Evolutionary conservation across 2,113 vertebrate species (phyloP).

Genomic region (Columba janthina): DNA sequence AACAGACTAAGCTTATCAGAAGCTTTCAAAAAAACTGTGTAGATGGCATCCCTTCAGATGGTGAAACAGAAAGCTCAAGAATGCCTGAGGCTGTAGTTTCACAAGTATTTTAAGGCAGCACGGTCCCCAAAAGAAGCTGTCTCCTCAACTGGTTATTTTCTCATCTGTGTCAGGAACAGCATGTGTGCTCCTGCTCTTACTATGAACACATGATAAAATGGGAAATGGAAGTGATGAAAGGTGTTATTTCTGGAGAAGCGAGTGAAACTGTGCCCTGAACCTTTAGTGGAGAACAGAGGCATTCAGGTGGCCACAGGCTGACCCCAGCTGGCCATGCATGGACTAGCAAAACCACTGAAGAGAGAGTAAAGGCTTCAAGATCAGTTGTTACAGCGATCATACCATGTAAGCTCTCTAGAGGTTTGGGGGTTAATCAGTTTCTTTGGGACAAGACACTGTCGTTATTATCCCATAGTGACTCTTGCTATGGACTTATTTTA

Average conservation of each 20-base stretch:
- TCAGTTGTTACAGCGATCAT: background rate
- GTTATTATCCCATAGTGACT: background rate
- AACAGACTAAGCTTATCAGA: background rate
- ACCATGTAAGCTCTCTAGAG: background rate
- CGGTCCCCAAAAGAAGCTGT: slow-evolving; percentile 18
- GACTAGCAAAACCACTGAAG: background rate
- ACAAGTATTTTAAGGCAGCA: slow-evolving; percentile 14
- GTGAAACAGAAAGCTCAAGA: slow-evolving; percentile 18
- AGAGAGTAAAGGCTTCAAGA: background rate
- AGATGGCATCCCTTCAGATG: slow-evolving; percentile 51
- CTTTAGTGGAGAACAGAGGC: background rate
- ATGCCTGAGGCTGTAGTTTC: slow-evolving; percentile 25
- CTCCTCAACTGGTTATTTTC: background rate
- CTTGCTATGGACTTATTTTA: background rate
- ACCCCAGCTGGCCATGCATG: background rate
- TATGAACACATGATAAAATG: background rate
- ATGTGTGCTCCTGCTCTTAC: slow-evolving; percentile 45
- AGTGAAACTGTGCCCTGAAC: background rate
- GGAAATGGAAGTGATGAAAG: slow-evolving; percentile 36
- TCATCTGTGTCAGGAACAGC: slow-evolving; percentile 34
- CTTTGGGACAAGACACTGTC: background rate
- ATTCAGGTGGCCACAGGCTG: background rate
- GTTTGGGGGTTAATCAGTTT: background rate
- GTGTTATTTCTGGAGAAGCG: background rate
- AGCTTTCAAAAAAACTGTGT: background rate